Conservation (phyloP, 1,140 invertebrate species). For the Drosophila erecta region DNA sequence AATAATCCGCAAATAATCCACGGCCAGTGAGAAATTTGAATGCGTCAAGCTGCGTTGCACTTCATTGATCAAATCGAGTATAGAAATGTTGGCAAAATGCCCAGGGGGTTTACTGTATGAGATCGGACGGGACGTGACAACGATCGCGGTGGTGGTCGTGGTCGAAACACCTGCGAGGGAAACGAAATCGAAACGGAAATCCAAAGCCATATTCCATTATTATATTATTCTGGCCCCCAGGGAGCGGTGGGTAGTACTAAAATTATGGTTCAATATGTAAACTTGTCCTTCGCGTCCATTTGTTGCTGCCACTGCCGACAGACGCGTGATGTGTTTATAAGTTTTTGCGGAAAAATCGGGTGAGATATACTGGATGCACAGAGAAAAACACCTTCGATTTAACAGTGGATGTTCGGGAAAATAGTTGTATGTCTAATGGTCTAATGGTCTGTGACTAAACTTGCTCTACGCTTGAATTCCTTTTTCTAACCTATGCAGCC, state of each 20-base stretch:
- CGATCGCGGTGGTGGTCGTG: constrained; percentile 4
- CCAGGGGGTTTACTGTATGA: constrained; percentile 20
- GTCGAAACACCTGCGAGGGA: constrained; percentile 37
- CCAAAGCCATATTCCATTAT: constrained; percentile 32
- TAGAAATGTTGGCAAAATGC: constrained; percentile 26
- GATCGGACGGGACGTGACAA: constrained; percentile 34
- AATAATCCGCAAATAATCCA: constrained; percentile 11
- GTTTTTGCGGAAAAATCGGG: constrained; percentile 5
- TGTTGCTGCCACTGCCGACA: background rate
- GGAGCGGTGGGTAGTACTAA: constrained; percentile 8
- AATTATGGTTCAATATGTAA: constrained; percentile 43
- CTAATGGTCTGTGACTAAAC: too few relatives aligned
- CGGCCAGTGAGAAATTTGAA: constrained; percentile 32
- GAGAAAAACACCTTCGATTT: constrained; percentile 2
- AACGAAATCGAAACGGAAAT: constrained; percentile 41
- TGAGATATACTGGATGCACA: too few relatives aligned
- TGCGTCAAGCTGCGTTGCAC: constrained; percentile 48
- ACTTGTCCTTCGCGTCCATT: constrained; percentile 39
- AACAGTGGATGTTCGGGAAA: background rate
- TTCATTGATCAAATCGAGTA: constrained; percentile 40
- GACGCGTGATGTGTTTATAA: constrained; percentile 46
- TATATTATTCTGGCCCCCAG: constrained; percentile 8
- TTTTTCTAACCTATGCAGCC: background rate
- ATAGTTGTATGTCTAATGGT: background rate
- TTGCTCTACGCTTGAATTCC: background rate